Evolutionary conservation across 1,140 invertebrate species (phyloP).

Genomic region (Sesamia nonagrioides): DNA sequence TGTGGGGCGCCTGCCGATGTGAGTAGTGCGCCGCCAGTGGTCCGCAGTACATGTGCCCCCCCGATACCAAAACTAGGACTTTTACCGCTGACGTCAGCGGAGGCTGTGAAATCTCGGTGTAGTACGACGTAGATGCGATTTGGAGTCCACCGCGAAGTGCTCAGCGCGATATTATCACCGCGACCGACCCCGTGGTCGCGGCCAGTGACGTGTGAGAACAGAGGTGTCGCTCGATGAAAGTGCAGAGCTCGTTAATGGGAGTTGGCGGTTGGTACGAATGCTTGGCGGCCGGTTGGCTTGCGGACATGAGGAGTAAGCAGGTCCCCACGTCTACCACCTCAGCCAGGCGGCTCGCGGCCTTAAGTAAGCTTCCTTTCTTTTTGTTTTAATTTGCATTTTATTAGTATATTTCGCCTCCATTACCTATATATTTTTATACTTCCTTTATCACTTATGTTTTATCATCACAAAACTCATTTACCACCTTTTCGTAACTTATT

Average conservation of each 20-base stretch:
- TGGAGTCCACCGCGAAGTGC: slow-evolving; percentile 56
- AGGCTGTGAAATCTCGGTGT: slow-evolving; percentile 67
- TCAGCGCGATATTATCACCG: slow-evolving; percentile 47
- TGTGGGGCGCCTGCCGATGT: slow-evolving; percentile 91
- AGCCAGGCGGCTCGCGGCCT: slow-evolving; percentile 86
- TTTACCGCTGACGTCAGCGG: slow-evolving; percentile 69
- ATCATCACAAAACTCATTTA: neutral
- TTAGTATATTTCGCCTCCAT: slow-evolving; percentile 54
- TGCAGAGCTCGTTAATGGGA: slow-evolving; percentile 84
- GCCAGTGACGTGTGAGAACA: slow-evolving; percentile 70
- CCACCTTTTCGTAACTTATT: too few species aligned
- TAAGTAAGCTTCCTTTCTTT: slow-evolving; percentile 87
- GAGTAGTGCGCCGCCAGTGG: slow-evolving; percentile 82
- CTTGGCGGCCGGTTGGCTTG: slow-evolving; percentile 83
- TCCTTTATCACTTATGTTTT: slow-evolving; percentile 35
- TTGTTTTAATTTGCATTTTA: slow-evolving; percentile 82
- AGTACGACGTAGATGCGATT: slow-evolving; percentile 59
- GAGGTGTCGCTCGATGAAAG: slow-evolving; percentile 80
- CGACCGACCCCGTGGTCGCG: slow-evolving; percentile 53
- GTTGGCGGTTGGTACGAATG: slow-evolving; percentile 83
- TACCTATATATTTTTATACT: slow-evolving; percentile 46
- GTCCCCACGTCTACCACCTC: slow-evolving; percentile 85
- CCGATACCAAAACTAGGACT: slow-evolving; percentile 53
- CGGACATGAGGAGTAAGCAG: slow-evolving; percentile 87
- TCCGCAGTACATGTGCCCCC: slow-evolving; percentile 53